Evolutionary conservation across 1,140 invertebrate genomes (phyloP), one percentile per base, ranked within the genome.

Genomic region (Phenacoccus solenopsis): DNA sequence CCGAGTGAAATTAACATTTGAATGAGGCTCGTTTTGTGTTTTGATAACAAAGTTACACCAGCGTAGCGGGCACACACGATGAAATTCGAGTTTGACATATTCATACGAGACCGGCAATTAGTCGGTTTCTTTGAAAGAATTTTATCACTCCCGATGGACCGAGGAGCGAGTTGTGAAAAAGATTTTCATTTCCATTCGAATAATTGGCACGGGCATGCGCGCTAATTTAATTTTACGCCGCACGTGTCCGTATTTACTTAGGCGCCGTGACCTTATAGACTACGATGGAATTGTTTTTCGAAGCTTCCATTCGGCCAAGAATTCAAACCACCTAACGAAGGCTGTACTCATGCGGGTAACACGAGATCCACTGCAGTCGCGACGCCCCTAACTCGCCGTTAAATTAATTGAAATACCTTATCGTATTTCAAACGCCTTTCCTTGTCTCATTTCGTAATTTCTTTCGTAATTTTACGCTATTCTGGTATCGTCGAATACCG

Each of bases 111-210:
- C 38, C 38, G 38, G 38, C 38, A 49, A 49, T 49, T 49, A 49
- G 38, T n/a, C 38, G 12, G 20, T 49, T 49, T 49, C 38, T 49
- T 49, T 49, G 38, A 49, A 49, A 49, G 38, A 16, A 49, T 49
- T 49, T 49, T 49, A 49, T 49, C 20, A 49, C 12, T 49, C 38
- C 38, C 38, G 38, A 49, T n/a, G 38, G 38, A n/a, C 38, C 38
- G 16, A 49, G 12, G 38, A 3, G 5, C 16, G 16, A 10, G 38
- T n/a, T n/a, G 3, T n/a, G 16, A 49, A 49, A 49, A 49, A 49
- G 38, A 49, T 49, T 49, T 49, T 49, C 38, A 49, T 49, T 49
- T 49, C n/a, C n/a, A n/a, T n/a, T n/a, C 38, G 38, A 49, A 49
- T 49, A 49, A 49, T 49, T 49, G 13, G 20, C 38, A 16, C 38